A percentile compares a stretch with the other conserved stretches of the same genome.
Evolutionary conservation across 2,797 vertebrate genomes (phyloP).

Genomic region (Trematocara caparti): DNA sequence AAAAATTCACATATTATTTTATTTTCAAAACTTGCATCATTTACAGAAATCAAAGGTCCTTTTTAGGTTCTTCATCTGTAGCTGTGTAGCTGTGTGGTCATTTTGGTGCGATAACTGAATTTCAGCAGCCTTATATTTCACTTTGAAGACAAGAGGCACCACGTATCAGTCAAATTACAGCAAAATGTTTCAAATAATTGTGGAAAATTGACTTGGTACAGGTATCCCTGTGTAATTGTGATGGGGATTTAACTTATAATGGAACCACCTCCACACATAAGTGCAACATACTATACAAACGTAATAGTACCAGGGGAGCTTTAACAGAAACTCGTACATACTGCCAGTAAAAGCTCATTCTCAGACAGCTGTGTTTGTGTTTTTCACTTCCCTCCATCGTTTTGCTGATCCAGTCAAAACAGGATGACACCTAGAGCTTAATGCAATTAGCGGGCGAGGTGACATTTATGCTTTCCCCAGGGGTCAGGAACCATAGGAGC

Average conservation of each 20-base stretch:
- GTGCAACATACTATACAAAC: not conserved
- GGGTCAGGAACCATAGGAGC: constrained; percentile 37
- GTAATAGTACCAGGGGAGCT: not conserved
- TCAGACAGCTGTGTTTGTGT: not conserved
- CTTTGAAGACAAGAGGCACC: not conserved
- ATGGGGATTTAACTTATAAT: not conserved
- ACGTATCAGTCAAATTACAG: not conserved
- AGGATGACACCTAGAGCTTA: constrained; percentile 24
- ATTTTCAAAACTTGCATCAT: not conserved
- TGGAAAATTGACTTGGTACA: not conserved
- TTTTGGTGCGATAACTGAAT: not conserved
- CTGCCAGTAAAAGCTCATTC: not conserved
- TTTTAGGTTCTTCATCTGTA: not conserved
- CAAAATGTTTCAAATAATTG: not conserved
- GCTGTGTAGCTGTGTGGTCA: not conserved
- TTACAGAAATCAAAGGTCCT: not conserved
- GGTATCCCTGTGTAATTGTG: not conserved
- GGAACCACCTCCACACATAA: not conserved
- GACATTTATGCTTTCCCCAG: constrained; percentile 61
- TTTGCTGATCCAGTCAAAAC: constrained; percentile 20
- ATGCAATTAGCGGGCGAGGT: constrained; percentile 57
- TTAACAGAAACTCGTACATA: not conserved
- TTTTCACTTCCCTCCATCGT: constrained; percentile 17
- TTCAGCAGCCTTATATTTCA: not conserved
- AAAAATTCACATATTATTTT: not conserved